Evolutionary conservation across 2,797 vertebrate species (phyloP).

Genomic region (Gymnodraco acuticeps): DNA sequence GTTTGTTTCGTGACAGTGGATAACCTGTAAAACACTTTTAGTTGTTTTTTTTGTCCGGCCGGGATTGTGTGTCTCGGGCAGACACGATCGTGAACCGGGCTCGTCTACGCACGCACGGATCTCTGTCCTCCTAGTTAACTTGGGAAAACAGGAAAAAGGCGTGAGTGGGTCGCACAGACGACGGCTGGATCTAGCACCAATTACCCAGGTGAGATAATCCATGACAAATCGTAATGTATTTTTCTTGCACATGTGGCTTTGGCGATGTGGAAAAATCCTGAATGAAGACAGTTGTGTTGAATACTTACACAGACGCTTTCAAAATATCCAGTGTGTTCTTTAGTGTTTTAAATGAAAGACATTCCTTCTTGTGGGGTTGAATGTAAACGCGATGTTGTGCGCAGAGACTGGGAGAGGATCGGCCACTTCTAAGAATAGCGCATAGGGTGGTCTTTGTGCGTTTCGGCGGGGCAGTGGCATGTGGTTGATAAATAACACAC

Average conservation of each 20-base stretch:
- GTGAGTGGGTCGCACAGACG: constrained; percentile 54
- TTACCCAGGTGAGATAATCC: constrained; percentile 74
- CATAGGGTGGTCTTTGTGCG: constrained; percentile 85
- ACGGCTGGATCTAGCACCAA: constrained; percentile 59
- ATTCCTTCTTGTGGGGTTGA: constrained; percentile 6
- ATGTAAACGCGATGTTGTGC: constrained; percentile 48
- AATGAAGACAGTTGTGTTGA: constrained; percentile 4
- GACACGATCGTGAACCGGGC: constrained; percentile 66
- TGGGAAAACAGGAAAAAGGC: constrained; percentile 61
- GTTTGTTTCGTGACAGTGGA: constrained; percentile 70
- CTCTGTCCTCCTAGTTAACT: constrained; percentile 65
- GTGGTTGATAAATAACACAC: constrained; percentile 82
- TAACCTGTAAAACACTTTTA: constrained; percentile 78
- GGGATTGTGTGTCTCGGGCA: constrained; percentile 65
- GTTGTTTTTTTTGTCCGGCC: constrained; percentile 25
- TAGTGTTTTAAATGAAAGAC: constrained; percentile 6
- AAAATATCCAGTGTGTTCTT: background rate
- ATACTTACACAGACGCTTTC: constrained; percentile 4
- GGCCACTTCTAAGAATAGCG: constrained; percentile 83
- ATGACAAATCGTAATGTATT: constrained; percentile 26
- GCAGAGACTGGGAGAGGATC: constrained; percentile 66
- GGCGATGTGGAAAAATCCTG: constrained; percentile 27
- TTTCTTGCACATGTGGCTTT: constrained; percentile 37
- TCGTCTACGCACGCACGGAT: constrained; percentile 66
- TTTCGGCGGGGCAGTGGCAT: constrained; percentile 83